phyloP scores from a whole-genome alignment of 2,888 invertebrate genomes.

The Cheiracanthium punctorium region DNA sequence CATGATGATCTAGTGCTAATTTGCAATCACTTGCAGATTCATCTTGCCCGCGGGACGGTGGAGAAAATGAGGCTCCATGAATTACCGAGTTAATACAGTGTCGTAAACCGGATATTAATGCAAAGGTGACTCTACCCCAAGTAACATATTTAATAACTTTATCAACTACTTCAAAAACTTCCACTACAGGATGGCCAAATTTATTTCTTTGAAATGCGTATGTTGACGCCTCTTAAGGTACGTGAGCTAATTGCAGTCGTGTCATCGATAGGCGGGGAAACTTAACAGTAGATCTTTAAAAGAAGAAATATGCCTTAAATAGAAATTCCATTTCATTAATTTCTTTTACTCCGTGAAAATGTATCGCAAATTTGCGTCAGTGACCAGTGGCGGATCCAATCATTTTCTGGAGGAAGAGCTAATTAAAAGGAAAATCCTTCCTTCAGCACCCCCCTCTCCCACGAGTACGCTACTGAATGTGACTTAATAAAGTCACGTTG shows the following conservation, averaged over 20 bases:
- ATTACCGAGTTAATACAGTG: slow-evolving; percentile 35
- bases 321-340: too few relatives aligned
- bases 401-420: too few relatives aligned
- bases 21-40: slow-evolving; percentile 26
- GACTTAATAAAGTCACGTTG: too few relatives aligned
- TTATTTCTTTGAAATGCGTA: slow-evolving; percentile 11
- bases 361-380: too few relatives aligned
- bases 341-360: too few relatives aligned
- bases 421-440: too few relatives aligned
- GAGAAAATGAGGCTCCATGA: slow-evolving; percentile 33
- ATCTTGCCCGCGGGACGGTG: not conserved
- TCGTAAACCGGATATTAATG: slow-evolving; percentile 41
- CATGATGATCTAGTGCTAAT: slow-evolving; percentile 23
- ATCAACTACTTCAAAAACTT: slow-evolving; percentile 34
- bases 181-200: slow-evolving; percentile 19
- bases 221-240: slow-evolving; percentile 17
- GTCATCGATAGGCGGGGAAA: too few relatives aligned
- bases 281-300: too few relatives aligned
- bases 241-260: not conserved
- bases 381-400: too few relatives aligned
- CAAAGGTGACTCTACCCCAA: slow-evolving; percentile 26
- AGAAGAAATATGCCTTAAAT: too few relatives aligned
- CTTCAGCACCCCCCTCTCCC: too few relatives aligned
- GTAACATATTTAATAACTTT: slow-evolving; percentile 49
- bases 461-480: too few relatives aligned